Evolutionary conservation across 2,797 vertebrate species (phyloP), one percentile per base, ranked within the genome.

Genomic region (Heterohyrax brucei): DNA sequence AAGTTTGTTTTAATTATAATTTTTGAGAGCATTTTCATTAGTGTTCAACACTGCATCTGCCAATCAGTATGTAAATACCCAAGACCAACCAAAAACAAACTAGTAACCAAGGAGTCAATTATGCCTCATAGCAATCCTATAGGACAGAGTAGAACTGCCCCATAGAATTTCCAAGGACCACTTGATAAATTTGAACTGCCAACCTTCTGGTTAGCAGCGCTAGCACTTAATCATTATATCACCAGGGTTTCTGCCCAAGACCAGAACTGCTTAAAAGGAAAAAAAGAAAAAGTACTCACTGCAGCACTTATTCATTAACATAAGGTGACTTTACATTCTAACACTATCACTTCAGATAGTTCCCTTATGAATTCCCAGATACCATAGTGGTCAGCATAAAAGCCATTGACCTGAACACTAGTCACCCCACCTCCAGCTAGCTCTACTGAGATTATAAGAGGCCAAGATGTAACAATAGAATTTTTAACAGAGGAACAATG

Each of bases 1-100:
- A 92, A 89, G 24, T 22, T 70, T 61, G 12, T 94, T 76, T 82
- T 87, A n/a, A 87, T 82, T 66, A 59, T n/a, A 61, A 12, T 46
- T 75, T 91, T 89, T 70, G 33, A 73, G 59, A 6, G 33, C 28
- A 0, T 0, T 90, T 80, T 92, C 72, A 76, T 82, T 28, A 30
- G 0, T 83, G 13, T 66, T 70, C 89, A 48, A 72, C 13, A 48
- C 4, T 78, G 10, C 1, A 68, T 79, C 21, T 77, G 59, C 39
- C 8, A 81, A 59, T 10, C 0, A 4, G 14, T n/a, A 68, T 39
- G 8, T 44, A 78, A 88, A 93, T 39, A 4, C 14, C 10, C 39
- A 50, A 44, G 10, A 22, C 5, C 7, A 82, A 66, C 39, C 39
- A 39, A 39, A 39, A 39, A 2, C 39, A 39, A 39, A 39, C 39